Conservation (phyloP, 2,797 vertebrate genomes). For the Lacerta bilineata region DNA sequence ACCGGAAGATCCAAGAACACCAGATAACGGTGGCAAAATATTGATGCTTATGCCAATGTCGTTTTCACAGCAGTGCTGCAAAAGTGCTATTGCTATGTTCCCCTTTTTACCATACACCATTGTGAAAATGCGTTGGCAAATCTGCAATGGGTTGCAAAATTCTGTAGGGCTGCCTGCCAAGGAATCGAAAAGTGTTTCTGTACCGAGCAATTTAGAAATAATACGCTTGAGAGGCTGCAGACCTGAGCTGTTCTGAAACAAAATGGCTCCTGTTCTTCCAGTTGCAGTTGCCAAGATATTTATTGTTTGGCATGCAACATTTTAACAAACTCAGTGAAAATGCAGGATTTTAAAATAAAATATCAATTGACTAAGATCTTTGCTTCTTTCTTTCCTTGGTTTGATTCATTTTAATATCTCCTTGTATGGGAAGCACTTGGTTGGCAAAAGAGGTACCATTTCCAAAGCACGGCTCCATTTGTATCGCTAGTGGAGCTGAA, state of each 20-base stretch:
- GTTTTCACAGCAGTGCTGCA: not conserved
- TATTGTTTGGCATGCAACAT: not conserved
- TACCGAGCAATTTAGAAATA: not conserved
- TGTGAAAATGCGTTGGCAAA: not conserved
- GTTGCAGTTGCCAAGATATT: not conserved
- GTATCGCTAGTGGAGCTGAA: not conserved
- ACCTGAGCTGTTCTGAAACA: not conserved
- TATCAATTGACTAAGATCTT: not conserved
- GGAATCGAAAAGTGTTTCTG: not conserved
- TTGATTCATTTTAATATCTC: not conserved
- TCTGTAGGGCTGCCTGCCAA: not conserved
- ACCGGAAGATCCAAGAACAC: not conserved
- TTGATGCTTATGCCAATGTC: not conserved
- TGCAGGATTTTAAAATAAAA: not conserved
- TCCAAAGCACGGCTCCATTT: not conserved
- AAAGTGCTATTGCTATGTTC: not conserved
- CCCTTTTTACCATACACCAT: not conserved
- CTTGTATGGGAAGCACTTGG: not conserved
- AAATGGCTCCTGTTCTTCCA: constrained; percentile 26
- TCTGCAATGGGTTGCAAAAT: not conserved
- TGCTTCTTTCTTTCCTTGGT: not conserved
- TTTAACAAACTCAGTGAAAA: not conserved
- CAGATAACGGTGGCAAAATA: not conserved
- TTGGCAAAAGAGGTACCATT: not conserved
- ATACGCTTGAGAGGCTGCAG: not conserved